Conservation (phyloP, 2,113 vertebrate genomes). For the Empidonax traillii region DNA sequence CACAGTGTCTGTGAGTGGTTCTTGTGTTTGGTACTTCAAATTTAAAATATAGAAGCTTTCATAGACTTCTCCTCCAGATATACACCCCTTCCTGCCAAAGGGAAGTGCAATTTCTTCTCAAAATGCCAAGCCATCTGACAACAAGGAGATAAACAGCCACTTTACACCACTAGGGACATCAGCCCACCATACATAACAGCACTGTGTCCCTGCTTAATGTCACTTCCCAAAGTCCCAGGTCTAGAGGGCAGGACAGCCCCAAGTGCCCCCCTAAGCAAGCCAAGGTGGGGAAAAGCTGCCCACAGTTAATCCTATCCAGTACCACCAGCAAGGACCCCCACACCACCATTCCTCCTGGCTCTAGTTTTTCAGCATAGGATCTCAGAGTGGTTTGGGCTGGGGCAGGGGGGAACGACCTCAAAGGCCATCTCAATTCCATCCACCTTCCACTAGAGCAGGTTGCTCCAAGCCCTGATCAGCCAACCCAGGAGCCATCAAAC, state of each 20-base stretch:
- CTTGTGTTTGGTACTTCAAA: background rate
- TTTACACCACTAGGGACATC: fast-evolving
- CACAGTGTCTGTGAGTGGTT: background rate
- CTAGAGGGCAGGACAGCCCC: background rate
- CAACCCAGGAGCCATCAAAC: background rate
- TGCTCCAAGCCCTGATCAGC: background rate
- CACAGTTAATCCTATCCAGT: too few species aligned
- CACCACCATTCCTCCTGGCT: fast-evolving
- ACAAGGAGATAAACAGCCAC: background rate
- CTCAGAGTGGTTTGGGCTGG: background rate
- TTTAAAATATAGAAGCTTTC: background rate
- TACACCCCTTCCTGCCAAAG: background rate
- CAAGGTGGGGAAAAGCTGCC: background rate
- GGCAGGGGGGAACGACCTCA: too few species aligned
- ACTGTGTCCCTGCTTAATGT: background rate
- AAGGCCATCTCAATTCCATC: too few species aligned
- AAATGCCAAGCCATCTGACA: background rate
- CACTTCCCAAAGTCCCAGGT: too few species aligned
- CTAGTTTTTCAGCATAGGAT: background rate
- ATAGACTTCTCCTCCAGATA: background rate
- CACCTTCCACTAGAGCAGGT: too few species aligned
- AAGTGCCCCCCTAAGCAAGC: background rate
- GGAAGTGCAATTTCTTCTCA: background rate
- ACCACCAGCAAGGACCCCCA: fast-evolving
- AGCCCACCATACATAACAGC: background rate